Evolutionary conservation across 2,113 vertebrate genomes (phyloP), one percentile per base, ranked within the genome.

Genomic region (Bettongia penicillata): DNA sequence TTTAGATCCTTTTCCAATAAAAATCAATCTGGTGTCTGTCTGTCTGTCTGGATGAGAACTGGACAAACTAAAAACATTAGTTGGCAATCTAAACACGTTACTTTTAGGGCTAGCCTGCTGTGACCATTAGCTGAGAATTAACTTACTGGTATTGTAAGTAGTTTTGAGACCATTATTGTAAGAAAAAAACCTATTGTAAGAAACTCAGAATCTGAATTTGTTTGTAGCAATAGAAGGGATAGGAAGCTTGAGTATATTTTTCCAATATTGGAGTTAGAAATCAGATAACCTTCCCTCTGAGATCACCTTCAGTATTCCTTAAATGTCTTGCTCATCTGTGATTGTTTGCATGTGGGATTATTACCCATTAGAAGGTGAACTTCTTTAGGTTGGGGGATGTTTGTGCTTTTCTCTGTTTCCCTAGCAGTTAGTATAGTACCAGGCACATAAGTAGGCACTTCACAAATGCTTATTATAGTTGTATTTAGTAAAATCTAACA

Each of bases 241-340:
- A 96, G 61, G 91, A 0, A 0, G 89, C 61, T 95, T 53, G 94
- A 93, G 10, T 2, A 89, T 48, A 96, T 68, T 52, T 43, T 98
- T 98, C 94, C 98, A 97, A 96, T 94, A 50, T 49, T 95, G 61
- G 94, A 96, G 97, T 96, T 93, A 96, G 94, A 90, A 28, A 43
- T 95, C 93, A 96, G 94, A 53, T 84, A 43, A 43, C 68, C 37
- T 84, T 43, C n/a, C 19, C n/a, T 84, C 37, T 84, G n/a, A 43
- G 19, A 84, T 84, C 31, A 68, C 31, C 61, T 37, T 68, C 61
- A 68, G 31, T 14, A 16, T 37, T 37, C 31, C 61, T 68, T 37
- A 68, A 68, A 68, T 68, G 31, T 37, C 31, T 68, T 43, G 1
- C n/a, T 84, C 43, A 19, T 84, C n/a, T 11, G 16, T 37, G 37